Evolutionary conservation across 2,888 invertebrate genomes (phyloP).

Genomic region (Cantharis lateralis): DNA sequence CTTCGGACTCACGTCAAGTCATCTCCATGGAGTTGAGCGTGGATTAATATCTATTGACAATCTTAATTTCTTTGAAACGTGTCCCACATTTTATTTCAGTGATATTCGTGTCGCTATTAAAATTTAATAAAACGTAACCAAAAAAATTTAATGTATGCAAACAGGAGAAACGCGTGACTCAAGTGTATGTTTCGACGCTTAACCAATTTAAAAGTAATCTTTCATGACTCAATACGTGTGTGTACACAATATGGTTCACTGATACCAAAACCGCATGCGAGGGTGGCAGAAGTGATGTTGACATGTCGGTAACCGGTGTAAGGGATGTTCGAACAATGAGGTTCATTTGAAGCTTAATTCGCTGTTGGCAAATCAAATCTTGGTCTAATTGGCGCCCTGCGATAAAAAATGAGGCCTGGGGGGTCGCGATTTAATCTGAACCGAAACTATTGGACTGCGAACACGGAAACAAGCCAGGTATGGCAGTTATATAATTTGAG

Average conservation of each 20-base stretch:
- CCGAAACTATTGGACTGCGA: not conserved
- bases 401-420: not conserved
- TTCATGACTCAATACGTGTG: slow-evolving; percentile 3
- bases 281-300: not conserved
- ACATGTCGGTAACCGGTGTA: not conserved
- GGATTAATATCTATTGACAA: not conserved
- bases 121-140: not conserved
- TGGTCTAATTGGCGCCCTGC: not conserved
- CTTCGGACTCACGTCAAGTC: too few relatives aligned
- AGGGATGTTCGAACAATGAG: not conserved
- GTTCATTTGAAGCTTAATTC: not conserved
- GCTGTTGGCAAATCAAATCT: not conserved
- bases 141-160: not conserved
- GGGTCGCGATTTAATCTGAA: not conserved
- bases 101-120: not conserved
- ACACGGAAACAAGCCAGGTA: not conserved
- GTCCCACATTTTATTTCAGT: not conserved
- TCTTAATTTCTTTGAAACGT: not conserved
- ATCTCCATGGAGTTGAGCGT: too few relatives aligned
- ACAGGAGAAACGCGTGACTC: not conserved
- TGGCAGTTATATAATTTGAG: not conserved
- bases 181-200: slow-evolving; percentile 3
- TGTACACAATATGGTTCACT: not conserved
- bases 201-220: not conserved
- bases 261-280: not conserved